Evolutionary conservation across 2,113 vertebrate species (phyloP).

Genomic region (Anoura caudifer): DNA sequence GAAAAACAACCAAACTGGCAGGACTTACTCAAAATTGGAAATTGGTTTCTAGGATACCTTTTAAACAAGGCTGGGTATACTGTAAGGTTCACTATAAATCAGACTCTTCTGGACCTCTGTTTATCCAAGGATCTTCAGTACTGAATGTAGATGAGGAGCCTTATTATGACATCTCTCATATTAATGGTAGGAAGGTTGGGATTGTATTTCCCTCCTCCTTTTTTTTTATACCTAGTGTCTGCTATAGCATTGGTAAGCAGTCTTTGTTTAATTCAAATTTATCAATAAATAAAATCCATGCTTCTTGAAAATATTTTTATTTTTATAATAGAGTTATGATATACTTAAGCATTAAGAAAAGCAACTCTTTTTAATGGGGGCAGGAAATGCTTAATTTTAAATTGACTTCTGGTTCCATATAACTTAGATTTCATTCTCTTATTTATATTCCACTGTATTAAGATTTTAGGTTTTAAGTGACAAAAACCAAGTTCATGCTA

Average conservation of each 20-base stretch:
- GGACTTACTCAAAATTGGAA: conserved; percentile 1
- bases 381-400: background rate
- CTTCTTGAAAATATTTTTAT: background rate
- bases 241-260: background rate
- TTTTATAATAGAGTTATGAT: background rate
- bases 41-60: background rate
- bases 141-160: background rate
- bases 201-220: background rate
- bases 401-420: background rate
- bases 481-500: background rate
- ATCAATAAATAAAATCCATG: background rate
- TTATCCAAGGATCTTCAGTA: background rate
- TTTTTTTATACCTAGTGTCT: background rate
- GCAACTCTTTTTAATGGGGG: background rate
- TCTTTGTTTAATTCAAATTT: background rate
- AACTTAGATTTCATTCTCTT: background rate
- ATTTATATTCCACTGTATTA: background rate
- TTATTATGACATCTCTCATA: background rate
- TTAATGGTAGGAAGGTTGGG: background rate
- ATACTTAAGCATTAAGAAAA: background rate
- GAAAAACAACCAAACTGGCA: background rate
- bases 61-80: background rate
- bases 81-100: background rate
- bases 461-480: background rate
- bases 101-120: background rate